Percentiles rank a stretch among this genome's conserved stretches.
These are phyloP conservation scores for Galemys pyrenaicus DNA, from an alignment of 2,113 vertebrate species.

Conservation along the genomic window DNA sequence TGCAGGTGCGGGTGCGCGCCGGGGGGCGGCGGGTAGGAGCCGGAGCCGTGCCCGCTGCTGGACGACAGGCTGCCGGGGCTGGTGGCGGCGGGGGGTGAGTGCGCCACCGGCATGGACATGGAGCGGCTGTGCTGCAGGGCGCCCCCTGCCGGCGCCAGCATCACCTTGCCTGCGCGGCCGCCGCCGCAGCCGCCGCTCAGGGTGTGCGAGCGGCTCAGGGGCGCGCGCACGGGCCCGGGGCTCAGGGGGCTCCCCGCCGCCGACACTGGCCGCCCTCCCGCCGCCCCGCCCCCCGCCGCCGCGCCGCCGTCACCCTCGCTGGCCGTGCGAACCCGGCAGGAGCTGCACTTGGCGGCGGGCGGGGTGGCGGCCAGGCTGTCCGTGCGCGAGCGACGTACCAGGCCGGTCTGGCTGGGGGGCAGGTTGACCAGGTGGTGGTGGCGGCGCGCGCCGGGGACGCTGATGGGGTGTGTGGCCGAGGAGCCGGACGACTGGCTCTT, in stretches of 20 bases:
- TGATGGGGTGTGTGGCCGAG: constrained; percentile 89
- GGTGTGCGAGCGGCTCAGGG: constrained; percentile 93
- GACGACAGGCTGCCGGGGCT: constrained; percentile 90
- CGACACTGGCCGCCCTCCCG: constrained; percentile 88
- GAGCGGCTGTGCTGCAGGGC: constrained; percentile 93
- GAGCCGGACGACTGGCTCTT: constrained; percentile 96
- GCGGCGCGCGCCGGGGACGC: constrained; percentile 90
- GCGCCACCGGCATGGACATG: constrained; percentile 94
- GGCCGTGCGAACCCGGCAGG: constrained; percentile 90
- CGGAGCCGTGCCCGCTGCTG: constrained; percentile 89
- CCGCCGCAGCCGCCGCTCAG: constrained; percentile 79
- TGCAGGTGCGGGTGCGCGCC: constrained; percentile 59
- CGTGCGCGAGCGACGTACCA: constrained; percentile 88
- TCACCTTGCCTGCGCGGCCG: constrained; percentile 69
- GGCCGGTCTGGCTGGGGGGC: constrained; percentile 95
- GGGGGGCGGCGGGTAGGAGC: constrained; percentile 87
- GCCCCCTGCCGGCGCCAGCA: constrained; percentile 79
- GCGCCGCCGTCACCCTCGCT: constrained; percentile 93
- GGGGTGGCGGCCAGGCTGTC: constrained; percentile 89
- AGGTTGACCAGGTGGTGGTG: constrained; percentile 88
- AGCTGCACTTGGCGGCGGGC: constrained; percentile 85
- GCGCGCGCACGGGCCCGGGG: constrained; percentile 89
- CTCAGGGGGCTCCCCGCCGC: constrained; percentile 92
- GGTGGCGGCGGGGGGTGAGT: constrained; percentile 89
- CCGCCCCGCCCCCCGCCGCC: constrained; percentile 82